Base-by-base conservation (phyloP, 2,797 vertebrate genomes). In the Alcedo atthis region DNA sequence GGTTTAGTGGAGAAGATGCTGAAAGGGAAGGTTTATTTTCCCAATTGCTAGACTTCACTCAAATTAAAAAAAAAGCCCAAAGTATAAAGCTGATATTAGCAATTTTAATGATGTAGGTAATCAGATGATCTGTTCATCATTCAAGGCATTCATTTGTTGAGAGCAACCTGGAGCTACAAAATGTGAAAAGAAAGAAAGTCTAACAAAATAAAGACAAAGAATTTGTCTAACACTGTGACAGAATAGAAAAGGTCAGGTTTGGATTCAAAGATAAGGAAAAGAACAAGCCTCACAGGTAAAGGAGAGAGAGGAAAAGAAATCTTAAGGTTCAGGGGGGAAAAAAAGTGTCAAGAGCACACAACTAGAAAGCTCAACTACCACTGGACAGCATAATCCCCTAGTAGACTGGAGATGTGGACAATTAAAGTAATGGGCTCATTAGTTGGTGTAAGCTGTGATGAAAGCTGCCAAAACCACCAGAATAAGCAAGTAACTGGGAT, bases 191-290 rank as follows among this genome's bases (percentile, higher is more conserved):
- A 86, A 93, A 91, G 25, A 81, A 86, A 84, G 74, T 77, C 26
- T 67, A 75, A 75, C 69, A 80, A 81, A 87, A 90, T 54, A 68
- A 90, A 80, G 84, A 77, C n/a, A 75, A 78, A 88, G 63, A 88
- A 69, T 35, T 75, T 0, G 0, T 69, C 62, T 71, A 71, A 66
- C 32, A 33, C 22, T 71, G 49, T 92, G 91, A 83, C 69, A 69
- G 76, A 75, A 59, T 24, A 75, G 24, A 14, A 94, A 90, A 93
- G 79, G 85, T 92, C 66, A 69, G 46, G 32, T 40, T 81, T 78
- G 80, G 89, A 94, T 82, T 76, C 51, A 84, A 88, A 84, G 70
- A 81, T 61, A 85, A 77, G n/a, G 54, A 86, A 74, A 93, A 86
- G 57, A 70, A 40, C 42, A 90, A 85, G 33, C 28, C 33, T 89